Percentiles rank a stretch among this genome's conserved stretches.
Conservation (phyloP, 1,140 invertebrate species). For the Aphaenogaster rudis region DNA sequence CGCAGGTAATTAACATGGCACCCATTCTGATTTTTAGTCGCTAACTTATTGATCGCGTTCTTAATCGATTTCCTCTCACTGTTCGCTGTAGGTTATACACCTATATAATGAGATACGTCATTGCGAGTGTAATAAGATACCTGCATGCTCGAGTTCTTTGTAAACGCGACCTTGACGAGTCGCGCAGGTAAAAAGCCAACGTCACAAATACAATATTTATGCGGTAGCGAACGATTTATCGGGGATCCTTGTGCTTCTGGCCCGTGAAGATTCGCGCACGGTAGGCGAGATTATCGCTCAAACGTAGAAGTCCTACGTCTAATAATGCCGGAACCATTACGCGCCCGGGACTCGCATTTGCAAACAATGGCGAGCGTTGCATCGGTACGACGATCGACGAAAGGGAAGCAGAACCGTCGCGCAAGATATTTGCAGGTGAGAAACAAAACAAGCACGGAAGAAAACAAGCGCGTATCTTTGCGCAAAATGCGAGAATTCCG, state of each 20-base stretch:
- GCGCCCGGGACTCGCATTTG: slow-evolving; percentile 25
- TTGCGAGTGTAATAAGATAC: slow-evolving; percentile 47
- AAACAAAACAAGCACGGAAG: not conserved
- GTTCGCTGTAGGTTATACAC: not conserved
- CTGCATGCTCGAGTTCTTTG: slow-evolving; percentile 42
- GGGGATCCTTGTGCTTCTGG: not conserved
- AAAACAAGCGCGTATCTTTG: not conserved
- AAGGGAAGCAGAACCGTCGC: not conserved
- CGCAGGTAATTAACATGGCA: slow-evolving; percentile 24
- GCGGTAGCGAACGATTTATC: slow-evolving; percentile 9
- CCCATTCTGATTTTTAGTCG: slow-evolving; percentile 19
- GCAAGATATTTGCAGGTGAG: not conserved
- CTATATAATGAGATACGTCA: slow-evolving; percentile 31
- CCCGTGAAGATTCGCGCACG: not conserved
- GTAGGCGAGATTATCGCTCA: slow-evolving; percentile 20
- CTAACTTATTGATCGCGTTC: slow-evolving; percentile 37
- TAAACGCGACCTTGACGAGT: slow-evolving; percentile 54
- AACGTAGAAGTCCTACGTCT: not conserved
- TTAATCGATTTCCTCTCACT: slow-evolving; percentile 48
- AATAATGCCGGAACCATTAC: slow-evolving; percentile 54
- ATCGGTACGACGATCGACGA: not conserved
- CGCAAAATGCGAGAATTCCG: not conserved
- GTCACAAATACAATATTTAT: slow-evolving; percentile 42
- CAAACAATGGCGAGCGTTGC: slow-evolving; percentile 48
- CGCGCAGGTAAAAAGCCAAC: slow-evolving; percentile 2